These are phyloP conservation scores for Trachelus stipa DNA, from an alignment of 2,888 invertebrate species.

Conservation along the genomic window DNA sequence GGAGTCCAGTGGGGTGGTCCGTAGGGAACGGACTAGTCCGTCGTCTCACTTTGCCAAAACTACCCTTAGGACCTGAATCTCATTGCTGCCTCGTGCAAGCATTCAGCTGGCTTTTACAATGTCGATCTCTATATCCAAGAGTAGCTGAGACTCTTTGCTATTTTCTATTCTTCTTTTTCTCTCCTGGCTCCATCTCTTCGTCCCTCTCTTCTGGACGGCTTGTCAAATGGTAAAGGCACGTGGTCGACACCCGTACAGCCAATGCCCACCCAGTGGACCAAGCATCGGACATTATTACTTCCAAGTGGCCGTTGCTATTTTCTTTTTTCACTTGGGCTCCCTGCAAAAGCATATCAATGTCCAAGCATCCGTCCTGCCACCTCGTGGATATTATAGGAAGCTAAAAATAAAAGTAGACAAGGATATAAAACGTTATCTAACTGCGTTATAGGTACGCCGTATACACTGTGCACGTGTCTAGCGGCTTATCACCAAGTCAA, in stretches of 20 bases:
- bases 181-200: not conserved
- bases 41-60: not conserved
- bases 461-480: not conserved
- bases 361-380: not conserved
- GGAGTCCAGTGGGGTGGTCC: not conserved
- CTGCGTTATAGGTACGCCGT: not conserved
- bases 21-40: not conserved
- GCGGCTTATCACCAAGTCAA: not conserved
- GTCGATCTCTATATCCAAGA: not conserved
- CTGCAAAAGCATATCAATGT: not conserved
- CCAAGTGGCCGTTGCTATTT: not conserved
- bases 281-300: not conserved
- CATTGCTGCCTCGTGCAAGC: not conserved
- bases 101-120: not conserved
- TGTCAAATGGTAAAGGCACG: constrained; percentile 18
- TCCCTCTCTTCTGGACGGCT: not conserved
- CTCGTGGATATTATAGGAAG: not conserved
- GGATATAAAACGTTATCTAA: not conserved
- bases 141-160: constrained; percentile 8
- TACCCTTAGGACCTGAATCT: not conserved
- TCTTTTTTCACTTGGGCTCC: not conserved
- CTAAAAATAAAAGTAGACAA: not conserved
- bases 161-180: not conserved
- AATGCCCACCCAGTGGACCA: not conserved
- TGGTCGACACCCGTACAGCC: not conserved